A percentile compares a stretch with the other conserved stretches of the same genome.
phyloP scores from a whole-genome alignment of 2,797 vertebrate species.

The Spondyliosoma cantharus region DNA sequence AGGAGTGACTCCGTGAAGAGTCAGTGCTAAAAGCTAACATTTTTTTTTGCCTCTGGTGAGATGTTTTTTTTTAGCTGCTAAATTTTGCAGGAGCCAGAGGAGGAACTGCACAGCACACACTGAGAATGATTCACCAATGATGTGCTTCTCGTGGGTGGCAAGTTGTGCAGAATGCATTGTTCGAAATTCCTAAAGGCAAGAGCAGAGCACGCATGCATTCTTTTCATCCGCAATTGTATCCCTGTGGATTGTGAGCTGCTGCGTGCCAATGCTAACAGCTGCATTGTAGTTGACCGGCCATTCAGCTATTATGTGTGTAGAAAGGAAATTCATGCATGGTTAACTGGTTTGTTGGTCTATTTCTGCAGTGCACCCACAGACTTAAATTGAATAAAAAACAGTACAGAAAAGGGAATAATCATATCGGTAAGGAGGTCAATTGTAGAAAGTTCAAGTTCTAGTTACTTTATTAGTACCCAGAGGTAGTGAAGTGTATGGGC shows the following conservation, averaged over 20 bases:
- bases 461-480: no score
- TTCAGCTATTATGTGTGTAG: background rate
- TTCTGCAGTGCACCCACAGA: background rate
- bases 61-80: conserved; percentile 27
- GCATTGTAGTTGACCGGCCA: conserved; percentile 15
- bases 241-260: conserved; percentile 23
- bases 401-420: background rate
- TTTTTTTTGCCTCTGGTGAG: conserved; percentile 5
- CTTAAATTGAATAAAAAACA: background rate
- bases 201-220: background rate
- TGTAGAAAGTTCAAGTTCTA: no score
- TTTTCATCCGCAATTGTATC: conserved; percentile 32
- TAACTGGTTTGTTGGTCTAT: background rate
- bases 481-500: no score
- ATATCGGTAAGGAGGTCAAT: background rate
- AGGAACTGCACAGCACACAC: background rate
- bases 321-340: conserved; percentile 9
- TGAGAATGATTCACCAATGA: conserved; percentile 30
- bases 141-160: conserved; percentile 23
- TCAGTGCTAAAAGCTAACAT: conserved; percentile 12
- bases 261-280: conserved; percentile 25
- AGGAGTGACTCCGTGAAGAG: conserved; percentile 12
- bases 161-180: conserved; percentile 14
- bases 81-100: conserved; percentile 22
- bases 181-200: conserved; percentile 32